Base-by-base conservation (phyloP, 2,797 vertebrate species). In the Salmo trutta region DNA sequence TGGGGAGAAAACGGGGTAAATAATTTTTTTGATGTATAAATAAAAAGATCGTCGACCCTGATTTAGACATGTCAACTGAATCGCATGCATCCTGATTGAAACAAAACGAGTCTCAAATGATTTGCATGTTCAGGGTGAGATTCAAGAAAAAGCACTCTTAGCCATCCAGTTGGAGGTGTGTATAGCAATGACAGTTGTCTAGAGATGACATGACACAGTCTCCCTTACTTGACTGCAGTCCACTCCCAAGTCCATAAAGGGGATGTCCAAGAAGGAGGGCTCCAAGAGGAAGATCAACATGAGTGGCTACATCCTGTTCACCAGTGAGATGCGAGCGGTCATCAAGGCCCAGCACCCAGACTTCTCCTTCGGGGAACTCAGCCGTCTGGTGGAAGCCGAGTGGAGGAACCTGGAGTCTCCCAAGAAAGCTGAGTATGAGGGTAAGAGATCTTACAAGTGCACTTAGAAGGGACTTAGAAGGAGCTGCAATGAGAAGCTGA, bases 291-390 rank as follows among this genome's bases (percentile, higher is more conserved):
- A 99, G 93, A 99, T 98, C 94, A 99, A 99, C 93, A 99, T 99
- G 97, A 99, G 98, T 24, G 98, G 98, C 79, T 99, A 99, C 93
- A 99, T 99, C 91, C 93, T 99, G 85, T 99, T 99, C 92, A 99
- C 97, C 94, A 99, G 98, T 67, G 98, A 99, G 89, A 99, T 99
- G 98, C 95, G 98, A 86, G 98, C 98, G 1, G 97, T 99, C 84
- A 99, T 99, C 90, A 99, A 99, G 92, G 97, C 98, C 86, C 96
- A 96, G 87, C 96, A 99, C 81, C 98, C 98, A 59, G 97, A 99
- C 91, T 99, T 98, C 89, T 99, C 98, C 76, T 99, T 99, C 77
- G 98, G 98, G 80, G 98, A 99, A 89, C 94, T 99, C 89, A 99
- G 98, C 88, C 96, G 97, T 67, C 95, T 99, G 0, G 98, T 99